A percentile compares a stretch with the other conserved stretches of the same genome.
Evolutionary conservation across 2,113 vertebrate species (phyloP).

Genomic region (Ophthalmolycus amberensis): DNA sequence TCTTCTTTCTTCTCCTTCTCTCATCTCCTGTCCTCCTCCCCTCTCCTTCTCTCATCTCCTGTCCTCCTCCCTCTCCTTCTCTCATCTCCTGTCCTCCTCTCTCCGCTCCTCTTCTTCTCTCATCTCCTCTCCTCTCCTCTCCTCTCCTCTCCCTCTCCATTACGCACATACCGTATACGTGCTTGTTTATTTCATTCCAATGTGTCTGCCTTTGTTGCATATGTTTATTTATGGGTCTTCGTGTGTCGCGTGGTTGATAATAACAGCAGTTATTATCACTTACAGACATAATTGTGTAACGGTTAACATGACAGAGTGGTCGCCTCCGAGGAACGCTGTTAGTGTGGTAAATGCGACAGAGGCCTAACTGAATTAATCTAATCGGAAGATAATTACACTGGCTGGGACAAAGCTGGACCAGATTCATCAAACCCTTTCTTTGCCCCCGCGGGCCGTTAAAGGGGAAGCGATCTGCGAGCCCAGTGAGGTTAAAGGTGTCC

Average conservation of each 20-base stretch:
- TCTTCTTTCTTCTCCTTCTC: not conserved
- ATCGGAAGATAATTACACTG: slow-evolving; percentile 83
- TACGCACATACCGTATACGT: slow-evolving; percentile 11
- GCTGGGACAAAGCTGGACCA: slow-evolving; percentile 76
- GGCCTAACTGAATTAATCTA: slow-evolving; percentile 84
- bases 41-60: not conserved
- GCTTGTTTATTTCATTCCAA: slow-evolving; percentile 28
- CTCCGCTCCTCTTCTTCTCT: not conserved
- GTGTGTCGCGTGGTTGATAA: slow-evolving; percentile 61
- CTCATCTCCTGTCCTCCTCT: not conserved
- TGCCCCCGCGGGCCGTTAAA: slow-evolving; percentile 51
- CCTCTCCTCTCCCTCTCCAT: not conserved
- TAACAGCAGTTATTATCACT: slow-evolving; percentile 70
- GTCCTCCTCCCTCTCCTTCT: not conserved
- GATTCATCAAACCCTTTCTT: slow-evolving; percentile 76
- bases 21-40: not conserved
- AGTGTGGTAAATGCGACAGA: slow-evolving; percentile 75
- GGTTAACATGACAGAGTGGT: slow-evolving; percentile 82
- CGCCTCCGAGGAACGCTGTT: slow-evolving; percentile 78
- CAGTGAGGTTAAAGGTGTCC: slow-evolving; percentile 61
- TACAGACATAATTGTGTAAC: slow-evolving; percentile 79
- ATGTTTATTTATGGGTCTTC: slow-evolving; percentile 59
- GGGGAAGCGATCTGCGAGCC: slow-evolving; percentile 45
- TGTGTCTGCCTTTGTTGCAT: slow-evolving; percentile 33
- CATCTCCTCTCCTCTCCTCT: not conserved